These are phyloP conservation scores for Magallana ariakensis DNA, from an alignment of 1,140 invertebrate genomes.

Conservation along the genomic window DNA sequence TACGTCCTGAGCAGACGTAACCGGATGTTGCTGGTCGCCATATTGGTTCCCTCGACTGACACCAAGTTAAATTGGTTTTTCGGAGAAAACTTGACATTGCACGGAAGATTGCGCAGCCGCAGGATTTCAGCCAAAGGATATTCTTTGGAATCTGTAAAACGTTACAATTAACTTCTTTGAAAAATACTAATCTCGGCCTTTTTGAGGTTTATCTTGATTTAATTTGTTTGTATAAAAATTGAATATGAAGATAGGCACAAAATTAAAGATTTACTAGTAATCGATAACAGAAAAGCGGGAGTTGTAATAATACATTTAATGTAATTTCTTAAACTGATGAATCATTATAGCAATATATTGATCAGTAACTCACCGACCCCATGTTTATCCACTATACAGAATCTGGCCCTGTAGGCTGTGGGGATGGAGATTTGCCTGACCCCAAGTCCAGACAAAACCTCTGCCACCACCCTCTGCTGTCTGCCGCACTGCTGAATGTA, in stretches of 20 bases:
- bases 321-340: no score
- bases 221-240: no score
- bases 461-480: slow-evolving; percentile 18
- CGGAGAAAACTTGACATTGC: not conserved
- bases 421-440: not conserved
- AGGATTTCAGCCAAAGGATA: slow-evolving; percentile 17
- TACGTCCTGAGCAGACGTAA: not conserved
- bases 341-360: no score
- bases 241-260: no score
- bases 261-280: no score
- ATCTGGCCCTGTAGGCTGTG: not conserved
- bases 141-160: not conserved
- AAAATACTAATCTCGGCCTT: no score
- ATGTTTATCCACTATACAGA: not conserved
- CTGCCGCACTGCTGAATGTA: not conserved
- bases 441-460: not conserved
- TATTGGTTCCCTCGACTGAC: slow-evolving; percentile 14
- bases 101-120: not conserved
- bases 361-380: not conserved
- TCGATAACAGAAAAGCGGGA: no score
- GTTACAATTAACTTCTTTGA: no score
- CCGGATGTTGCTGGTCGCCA: not conserved
- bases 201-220: no score
- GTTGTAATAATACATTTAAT: no score
- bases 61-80: not conserved